Percentiles rank a stretch among this genome's conserved stretches.
Conservation (phyloP, 92 coral and sea anemone species). For the Plumapathes pennacea region DNA sequence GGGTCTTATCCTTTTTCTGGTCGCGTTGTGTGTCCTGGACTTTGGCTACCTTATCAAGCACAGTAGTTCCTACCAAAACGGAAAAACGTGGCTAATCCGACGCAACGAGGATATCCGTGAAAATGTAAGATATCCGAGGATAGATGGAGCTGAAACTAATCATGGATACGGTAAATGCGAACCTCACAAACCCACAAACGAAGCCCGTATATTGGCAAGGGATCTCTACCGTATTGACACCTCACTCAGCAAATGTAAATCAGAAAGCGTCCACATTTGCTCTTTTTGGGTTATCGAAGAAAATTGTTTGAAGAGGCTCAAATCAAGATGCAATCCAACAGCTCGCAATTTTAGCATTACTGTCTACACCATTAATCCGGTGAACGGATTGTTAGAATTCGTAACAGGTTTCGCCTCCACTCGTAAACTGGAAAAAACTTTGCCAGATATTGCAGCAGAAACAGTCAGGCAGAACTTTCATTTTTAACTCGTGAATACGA, state of each 20-base stretch:
- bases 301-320: not conserved
- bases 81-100: too few species aligned
- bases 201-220: slow-evolving; percentile 51
- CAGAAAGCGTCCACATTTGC: slow-evolving; percentile 50
- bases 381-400: slow-evolving; percentile 24
- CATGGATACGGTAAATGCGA: slow-evolving; percentile 66
- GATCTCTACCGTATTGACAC: slow-evolving; percentile 32
- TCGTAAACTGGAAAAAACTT: slow-evolving; percentile 25
- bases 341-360: slow-evolving; percentile 29
- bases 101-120: too few species aligned
- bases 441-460: slow-evolving; percentile 44
- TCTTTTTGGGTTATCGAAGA: slow-evolving; percentile 1
- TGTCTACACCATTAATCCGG: slow-evolving; percentile 38
- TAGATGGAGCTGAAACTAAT: too few species aligned
- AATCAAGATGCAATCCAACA: slow-evolving; percentile 26
- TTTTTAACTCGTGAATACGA: slow-evolving; percentile 57
- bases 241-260: slow-evolving; percentile 34
- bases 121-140: too few species aligned
- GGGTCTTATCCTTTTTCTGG: not conserved
- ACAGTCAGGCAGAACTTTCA: slow-evolving; percentile 34
- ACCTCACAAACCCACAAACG: slow-evolving; percentile 58
- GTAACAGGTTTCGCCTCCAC: slow-evolving; percentile 16
- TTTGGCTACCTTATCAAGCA: too few species aligned
- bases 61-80: too few species aligned
- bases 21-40: not conserved